These are phyloP conservation scores for Philereme vetulata DNA, from an alignment of 2,888 invertebrate species.

Conservation along the genomic window DNA sequence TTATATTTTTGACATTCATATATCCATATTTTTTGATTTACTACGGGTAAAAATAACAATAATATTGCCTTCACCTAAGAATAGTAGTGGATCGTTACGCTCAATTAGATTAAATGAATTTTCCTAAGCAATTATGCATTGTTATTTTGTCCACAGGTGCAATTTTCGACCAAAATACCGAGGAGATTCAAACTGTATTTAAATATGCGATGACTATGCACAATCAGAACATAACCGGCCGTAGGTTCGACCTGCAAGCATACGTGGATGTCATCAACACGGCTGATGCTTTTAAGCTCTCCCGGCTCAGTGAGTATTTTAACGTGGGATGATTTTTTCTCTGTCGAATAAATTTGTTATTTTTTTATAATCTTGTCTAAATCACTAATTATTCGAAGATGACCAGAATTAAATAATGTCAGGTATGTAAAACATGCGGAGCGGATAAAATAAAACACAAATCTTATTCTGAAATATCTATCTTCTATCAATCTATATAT, in stretches of 20 bases:
- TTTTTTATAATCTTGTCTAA: not conserved
- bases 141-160: slow-evolving; percentile 85
- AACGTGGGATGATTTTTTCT: not conserved
- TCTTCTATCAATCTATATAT: too few species aligned
- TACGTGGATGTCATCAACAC: slow-evolving; percentile 96
- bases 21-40: too few species aligned
- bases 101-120: not conserved
- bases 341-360: slow-evolving; percentile 1
- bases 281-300: slow-evolving; percentile 96
- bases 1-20: too few species aligned
- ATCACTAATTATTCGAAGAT: too few species aligned
- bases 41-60: too few species aligned
- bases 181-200: slow-evolving; percentile 96
- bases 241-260: slow-evolving; percentile 92
- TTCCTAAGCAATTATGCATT: not conserved
- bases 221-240: slow-evolving; percentile 90
- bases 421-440: too few species aligned
- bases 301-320: slow-evolving; percentile 91
- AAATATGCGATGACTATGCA: slow-evolving; percentile 94
- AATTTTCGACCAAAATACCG: slow-evolving; percentile 95
- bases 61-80: too few species aligned
- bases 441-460: too few species aligned
- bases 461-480: too few species aligned
- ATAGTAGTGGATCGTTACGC: too few species aligned
- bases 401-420: too few species aligned